phyloP scores from a whole-genome alignment of 1,140 invertebrate genomes.

The Cepaea nemoralis region DNA sequence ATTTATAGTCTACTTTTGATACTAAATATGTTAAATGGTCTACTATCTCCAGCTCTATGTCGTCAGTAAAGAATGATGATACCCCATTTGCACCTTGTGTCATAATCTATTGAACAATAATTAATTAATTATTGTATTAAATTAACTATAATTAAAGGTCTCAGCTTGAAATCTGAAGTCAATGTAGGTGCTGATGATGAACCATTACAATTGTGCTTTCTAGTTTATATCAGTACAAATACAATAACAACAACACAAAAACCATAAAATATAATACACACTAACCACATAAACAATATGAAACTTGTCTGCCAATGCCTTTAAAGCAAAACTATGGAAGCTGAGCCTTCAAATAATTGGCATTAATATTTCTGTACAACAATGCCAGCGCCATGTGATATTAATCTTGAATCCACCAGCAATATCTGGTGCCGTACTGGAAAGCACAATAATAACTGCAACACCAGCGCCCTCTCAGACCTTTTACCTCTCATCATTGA shows the following conservation, averaged over 20 bases:
- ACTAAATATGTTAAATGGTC: no score
- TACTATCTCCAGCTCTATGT: no score
- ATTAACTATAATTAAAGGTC: no score
- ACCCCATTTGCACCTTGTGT: no score
- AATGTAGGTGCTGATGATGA: not conserved
- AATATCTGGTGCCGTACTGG: not conserved
- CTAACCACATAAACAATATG: no score
- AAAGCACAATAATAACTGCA: not conserved
- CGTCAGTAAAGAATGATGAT: no score
- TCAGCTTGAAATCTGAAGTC: conserved; percentile 5
- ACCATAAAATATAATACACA: not conserved
- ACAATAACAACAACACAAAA: not conserved
- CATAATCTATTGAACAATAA: no score
- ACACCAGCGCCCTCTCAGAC: conserved; percentile 31
- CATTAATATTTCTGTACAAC: not conserved
- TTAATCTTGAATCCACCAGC: not conserved
- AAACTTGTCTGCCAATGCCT: conserved; percentile 4
- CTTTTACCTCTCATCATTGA: conserved; percentile 49
- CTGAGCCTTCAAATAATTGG: not conserved
- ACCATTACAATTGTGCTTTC: not conserved
- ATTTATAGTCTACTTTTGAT: no score
- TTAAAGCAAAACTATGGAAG: not conserved
- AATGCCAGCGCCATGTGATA: not conserved
- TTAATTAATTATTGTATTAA: no score
- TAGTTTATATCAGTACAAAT: not conserved